These are phyloP conservation scores for Sinosuthora webbiana DNA, from an alignment of 2,113 vertebrate species.

Conservation along the genomic window DNA sequence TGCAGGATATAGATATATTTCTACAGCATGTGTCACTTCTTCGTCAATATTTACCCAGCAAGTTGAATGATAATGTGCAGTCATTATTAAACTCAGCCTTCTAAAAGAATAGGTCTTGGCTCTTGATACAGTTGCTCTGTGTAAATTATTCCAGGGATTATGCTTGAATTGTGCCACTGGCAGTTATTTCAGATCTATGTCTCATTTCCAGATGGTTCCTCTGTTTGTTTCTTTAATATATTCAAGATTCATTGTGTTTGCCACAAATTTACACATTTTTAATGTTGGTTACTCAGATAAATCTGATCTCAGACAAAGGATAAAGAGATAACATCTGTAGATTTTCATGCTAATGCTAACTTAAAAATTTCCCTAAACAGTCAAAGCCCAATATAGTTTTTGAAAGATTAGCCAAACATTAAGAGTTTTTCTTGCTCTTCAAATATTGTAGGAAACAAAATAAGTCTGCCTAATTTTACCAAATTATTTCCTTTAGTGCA, in stretches of 20 bases:
- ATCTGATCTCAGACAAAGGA: constrained; percentile 37
- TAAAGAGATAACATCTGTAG: constrained; percentile 39
- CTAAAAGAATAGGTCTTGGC: constrained; percentile 12
- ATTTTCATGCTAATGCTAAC: constrained; percentile 9
- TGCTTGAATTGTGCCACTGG: constrained; percentile 43
- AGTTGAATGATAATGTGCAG: constrained; percentile 28
- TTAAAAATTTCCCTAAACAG: not conserved
- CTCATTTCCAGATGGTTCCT: constrained; percentile 66
- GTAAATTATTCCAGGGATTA: constrained; percentile 43
- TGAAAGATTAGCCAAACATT: not conserved
- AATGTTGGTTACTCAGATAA: constrained; percentile 48
- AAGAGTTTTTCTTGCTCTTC: not conserved
- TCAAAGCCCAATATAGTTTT: not conserved
- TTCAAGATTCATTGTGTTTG: constrained; percentile 51
- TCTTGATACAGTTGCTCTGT: constrained; percentile 5
- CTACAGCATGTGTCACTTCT: constrained; percentile 24
- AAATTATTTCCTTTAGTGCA: not conserved
- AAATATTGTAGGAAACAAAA: not conserved
- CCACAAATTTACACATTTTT: constrained; percentile 54
- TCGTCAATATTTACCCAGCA: constrained; percentile 58
- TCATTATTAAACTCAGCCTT: constrained; percentile 29
- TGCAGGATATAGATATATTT: not conserved
- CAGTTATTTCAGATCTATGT: constrained; percentile 15
- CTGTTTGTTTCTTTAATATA: constrained; percentile 57
- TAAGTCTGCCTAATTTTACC: not conserved